phyloP scores from a whole-genome alignment of 2,888 invertebrate species.

The Desoria tigrina region DNA sequence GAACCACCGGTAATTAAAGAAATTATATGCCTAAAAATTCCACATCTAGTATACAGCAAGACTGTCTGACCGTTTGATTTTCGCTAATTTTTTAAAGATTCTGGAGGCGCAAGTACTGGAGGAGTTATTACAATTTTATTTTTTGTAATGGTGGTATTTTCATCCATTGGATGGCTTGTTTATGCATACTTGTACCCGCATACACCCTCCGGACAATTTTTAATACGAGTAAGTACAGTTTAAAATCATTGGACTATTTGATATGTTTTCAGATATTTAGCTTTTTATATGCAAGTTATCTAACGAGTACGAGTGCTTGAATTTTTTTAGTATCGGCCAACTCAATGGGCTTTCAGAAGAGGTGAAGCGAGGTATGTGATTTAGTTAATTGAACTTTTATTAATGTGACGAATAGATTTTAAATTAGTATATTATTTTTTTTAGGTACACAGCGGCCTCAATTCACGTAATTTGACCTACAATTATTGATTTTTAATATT shows the following conservation, averaged over 20 bases:
- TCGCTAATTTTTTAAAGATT: conserved; percentile 29
- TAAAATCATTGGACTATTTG: neutral
- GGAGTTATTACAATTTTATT: conserved; percentile 70
- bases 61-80: conserved; percentile 12
- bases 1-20: conserved; percentile 35
- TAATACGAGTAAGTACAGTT: conserved; percentile 78
- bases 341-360: conserved; percentile 87
- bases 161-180: conserved; percentile 75
- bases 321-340: conserved; percentile 82
- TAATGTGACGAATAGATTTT: too few species aligned
- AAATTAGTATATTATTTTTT: too few species aligned
- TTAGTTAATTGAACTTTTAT: too few species aligned
- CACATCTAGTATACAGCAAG: too few species aligned
- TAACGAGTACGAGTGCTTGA: conserved; percentile 17
- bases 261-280: neutral
- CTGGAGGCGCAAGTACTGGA: conserved; percentile 60
- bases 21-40: too few species aligned
- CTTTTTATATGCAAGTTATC: neutral
- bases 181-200: conserved; percentile 97
- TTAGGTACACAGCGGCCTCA: conserved; percentile 90
- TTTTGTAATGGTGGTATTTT: conserved; percentile 68
- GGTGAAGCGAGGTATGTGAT: too few species aligned
- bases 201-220: conserved; percentile 89
- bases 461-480: too few species aligned
- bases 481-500: too few species aligned